A percentile compares a stretch with the other conserved stretches of the same genome.
Conservation (phyloP, 2,888 invertebrate species). For the Smittia sp. region DNA sequence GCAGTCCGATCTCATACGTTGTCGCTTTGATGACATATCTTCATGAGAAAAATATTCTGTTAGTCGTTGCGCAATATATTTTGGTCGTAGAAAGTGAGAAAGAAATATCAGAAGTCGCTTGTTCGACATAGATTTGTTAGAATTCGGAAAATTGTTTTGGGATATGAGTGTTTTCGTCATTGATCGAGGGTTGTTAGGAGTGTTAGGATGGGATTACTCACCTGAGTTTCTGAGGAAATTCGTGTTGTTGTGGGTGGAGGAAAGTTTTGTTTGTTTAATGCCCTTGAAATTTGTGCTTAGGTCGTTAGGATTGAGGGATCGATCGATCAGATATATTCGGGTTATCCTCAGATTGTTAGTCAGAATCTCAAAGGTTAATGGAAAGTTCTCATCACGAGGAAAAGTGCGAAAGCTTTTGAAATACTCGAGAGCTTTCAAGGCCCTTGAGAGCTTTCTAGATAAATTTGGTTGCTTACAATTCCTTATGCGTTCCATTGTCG, state of each 20-base stretch:
- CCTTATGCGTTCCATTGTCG: constrained; percentile 34
- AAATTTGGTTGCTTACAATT: constrained; percentile 35
- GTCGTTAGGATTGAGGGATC: background rate
- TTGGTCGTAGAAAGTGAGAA: background rate
- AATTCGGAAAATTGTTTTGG: too few relatives aligned
- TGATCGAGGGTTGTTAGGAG: too few relatives aligned
- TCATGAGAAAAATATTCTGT: constrained; percentile 38
- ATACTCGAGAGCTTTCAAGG: background rate
- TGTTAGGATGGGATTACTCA: too few relatives aligned
- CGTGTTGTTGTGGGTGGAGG: too few relatives aligned
- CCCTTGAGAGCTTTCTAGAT: background rate
- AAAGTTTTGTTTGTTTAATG: background rate
- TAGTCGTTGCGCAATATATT: background rate
- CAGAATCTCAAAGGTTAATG: constrained; percentile 38
- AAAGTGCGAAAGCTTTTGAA: background rate
- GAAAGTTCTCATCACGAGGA: background rate
- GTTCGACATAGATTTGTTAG: too few relatives aligned
- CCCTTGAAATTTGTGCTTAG: background rate
- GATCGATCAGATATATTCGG: background rate
- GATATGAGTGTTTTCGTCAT: too few relatives aligned
- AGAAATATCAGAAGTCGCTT: background rate
- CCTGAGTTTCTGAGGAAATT: too few relatives aligned
- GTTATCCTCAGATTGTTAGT: constrained; percentile 1
- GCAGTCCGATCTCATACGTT: constrained; percentile 61
- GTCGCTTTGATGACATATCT: constrained; percentile 60